Evolutionary conservation across 2,797 vertebrate genomes (phyloP).

Genomic region (Cephalopachus bancanus): DNA sequence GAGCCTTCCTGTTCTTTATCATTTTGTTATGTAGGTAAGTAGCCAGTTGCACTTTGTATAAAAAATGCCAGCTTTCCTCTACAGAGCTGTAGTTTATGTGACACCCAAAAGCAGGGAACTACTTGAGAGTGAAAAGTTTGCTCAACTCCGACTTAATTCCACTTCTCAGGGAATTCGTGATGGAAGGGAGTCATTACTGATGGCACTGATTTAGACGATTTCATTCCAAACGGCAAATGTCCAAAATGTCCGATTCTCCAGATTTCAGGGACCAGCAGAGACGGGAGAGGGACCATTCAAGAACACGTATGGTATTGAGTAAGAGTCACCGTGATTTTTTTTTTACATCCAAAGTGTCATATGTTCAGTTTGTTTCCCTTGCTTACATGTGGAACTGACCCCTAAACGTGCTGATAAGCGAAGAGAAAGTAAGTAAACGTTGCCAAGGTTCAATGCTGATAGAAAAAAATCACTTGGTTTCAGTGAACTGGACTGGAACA

Average conservation of each 20-base stretch:
- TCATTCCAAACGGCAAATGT: background rate
- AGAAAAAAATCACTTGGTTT: constrained; percentile 60
- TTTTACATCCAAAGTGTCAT: constrained; percentile 2
- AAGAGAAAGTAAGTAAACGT: constrained; percentile 72
- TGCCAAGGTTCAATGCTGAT: constrained; percentile 43
- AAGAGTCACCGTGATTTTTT: background rate
- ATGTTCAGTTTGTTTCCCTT: constrained; percentile 64
- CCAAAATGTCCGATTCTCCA: background rate
- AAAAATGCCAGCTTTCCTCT: background rate
- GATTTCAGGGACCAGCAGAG: background rate
- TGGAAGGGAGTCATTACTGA: background rate
- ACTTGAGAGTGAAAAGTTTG: background rate
- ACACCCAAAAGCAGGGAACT: background rate
- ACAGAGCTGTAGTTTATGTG: background rate
- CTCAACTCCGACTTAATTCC: rapidly evolving
- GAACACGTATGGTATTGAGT: background rate
- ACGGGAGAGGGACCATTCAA: background rate
- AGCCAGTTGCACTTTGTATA: background rate
- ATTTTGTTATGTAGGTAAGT: constrained; percentile 24
- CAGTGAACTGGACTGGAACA: constrained; percentile 73
- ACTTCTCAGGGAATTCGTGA: background rate
- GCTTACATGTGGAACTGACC: constrained; percentile 76
- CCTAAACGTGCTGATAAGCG: constrained; percentile 68
- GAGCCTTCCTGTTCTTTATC: background rate
- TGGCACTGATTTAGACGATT: background rate